Conservation (phyloP, 2,113 vertebrate genomes). For the Eretmochelys imbricata region DNA sequence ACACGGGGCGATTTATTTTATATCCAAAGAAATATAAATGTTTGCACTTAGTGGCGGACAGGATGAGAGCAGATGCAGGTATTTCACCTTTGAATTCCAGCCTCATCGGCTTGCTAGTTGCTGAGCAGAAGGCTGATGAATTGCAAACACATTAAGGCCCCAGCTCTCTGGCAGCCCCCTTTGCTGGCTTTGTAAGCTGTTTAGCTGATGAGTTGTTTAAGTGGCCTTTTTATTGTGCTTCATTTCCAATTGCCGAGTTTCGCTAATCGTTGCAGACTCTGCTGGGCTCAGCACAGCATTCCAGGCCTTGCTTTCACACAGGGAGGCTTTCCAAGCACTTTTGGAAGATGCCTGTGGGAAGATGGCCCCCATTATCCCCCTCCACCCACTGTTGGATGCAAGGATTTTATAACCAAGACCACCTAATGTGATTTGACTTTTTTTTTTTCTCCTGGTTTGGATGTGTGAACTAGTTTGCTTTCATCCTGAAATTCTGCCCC, state of each 20-base stretch:
- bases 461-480: rapidly evolving
- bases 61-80: slow-evolving; percentile 38
- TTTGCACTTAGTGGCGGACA: slow-evolving; percentile 4
- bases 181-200: slow-evolving; percentile 9
- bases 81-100: slow-evolving; percentile 49
- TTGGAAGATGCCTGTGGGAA: neutral
- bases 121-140: slow-evolving; percentile 35
- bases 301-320: neutral
- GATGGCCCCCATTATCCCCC: neutral
- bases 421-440: neutral
- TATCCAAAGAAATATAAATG: slow-evolving; percentile 2
- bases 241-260: neutral
- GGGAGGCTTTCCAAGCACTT: neutral
- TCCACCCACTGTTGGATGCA: too few species aligned
- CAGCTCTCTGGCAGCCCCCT: slow-evolving; percentile 43
- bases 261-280: neutral
- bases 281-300: neutral
- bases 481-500: neutral
- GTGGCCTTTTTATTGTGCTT: slow-evolving; percentile 42
- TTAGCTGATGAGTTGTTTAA: slow-evolving; percentile 42
- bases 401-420: rapidly evolving
- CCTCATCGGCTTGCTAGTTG: neutral
- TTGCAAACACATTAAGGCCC: slow-evolving; percentile 49
- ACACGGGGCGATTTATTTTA: neutral
- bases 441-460: neutral